Base-by-base conservation (phyloP, 1,140 invertebrate genomes). In the Ostrea edulis region DNA sequence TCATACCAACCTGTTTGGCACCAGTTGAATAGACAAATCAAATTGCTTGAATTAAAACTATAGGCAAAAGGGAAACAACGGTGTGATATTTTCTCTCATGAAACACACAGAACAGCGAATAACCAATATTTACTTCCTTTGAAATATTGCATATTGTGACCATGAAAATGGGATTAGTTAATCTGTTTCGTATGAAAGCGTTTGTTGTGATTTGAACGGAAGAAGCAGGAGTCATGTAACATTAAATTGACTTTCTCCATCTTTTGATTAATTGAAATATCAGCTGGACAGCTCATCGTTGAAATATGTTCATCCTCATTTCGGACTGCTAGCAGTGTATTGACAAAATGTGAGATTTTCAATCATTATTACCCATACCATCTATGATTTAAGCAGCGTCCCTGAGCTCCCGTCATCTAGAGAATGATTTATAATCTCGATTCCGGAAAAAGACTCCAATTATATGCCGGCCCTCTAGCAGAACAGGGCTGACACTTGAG, bases 231-330 rank as follows among this genome's bases (percentile, higher is more conserved):
- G 25, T 77, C 68, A 29, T 77, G 68, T 77, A 35, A 29, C 68
- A 77, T 77, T 11, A 77, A 77, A 29, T 22, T 77, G 68, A 77
- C 68, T 77, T 77, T 77, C 68, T 35, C 68, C 68, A 35, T 77
- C 68, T 77, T 77, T 29, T 77, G 68, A 77, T 77, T 77, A 77
- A 77, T 77, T 77, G 68, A 77, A 77, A 20, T 77, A 77, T 77
- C 68, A 77, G 3, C 68, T 35, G 68, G 68, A 77, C 68, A 77
- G 68, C 68, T 77, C 68, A 77, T 77, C 68, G 11, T 25, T 77
- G 68, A 77, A 77, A 77, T 77, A 77, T 77, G 68, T 25, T 35
- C 68, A 77, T 77, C 68, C 68, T 77, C 25, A 77, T 35, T 29
- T 25, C 22, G 68, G 68, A 29, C 68, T 77, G 68, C 68, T 77